Evolutionary conservation across 2,888 invertebrate genomes (phyloP).

Genomic region (Nomada flava): DNA sequence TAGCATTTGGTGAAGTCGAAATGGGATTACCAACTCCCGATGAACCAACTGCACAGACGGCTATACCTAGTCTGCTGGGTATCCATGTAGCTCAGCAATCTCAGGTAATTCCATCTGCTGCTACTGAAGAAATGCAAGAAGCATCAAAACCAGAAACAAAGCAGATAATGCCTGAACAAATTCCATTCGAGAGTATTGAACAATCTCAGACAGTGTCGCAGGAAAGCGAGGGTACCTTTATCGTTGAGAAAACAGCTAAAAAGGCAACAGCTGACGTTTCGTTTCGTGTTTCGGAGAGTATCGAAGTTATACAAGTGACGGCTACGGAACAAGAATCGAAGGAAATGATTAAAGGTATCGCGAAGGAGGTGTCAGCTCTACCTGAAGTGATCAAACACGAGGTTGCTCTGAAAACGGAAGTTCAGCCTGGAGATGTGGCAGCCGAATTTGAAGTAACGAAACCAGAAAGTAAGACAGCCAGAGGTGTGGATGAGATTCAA

Average conservation of each 20-base stretch:
- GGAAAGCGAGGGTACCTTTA: conserved; percentile 75
- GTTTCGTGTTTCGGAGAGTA: conserved; percentile 79
- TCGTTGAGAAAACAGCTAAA: conserved; percentile 63
- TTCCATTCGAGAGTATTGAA: conserved; percentile 83
- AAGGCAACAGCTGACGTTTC: conserved; percentile 74
- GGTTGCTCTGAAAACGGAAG: conserved; percentile 83
- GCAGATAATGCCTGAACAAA: conserved; percentile 80
- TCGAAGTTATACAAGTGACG: conserved; percentile 83
- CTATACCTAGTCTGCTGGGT: conserved; percentile 76
- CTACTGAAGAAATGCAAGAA: conserved; percentile 74
- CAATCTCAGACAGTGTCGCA: conserved; percentile 78
- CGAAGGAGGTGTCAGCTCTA: conserved; percentile 84
- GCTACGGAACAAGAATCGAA: conserved; percentile 80
- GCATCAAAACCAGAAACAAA: conserved; percentile 73
- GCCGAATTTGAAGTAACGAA: conserved; percentile 74
- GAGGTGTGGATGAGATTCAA: conserved; percentile 78
- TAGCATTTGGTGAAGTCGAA: conserved; percentile 81
- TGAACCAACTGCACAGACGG: conserved; percentile 76
- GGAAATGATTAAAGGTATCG: conserved; percentile 83
- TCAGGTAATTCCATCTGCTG: conserved; percentile 76
- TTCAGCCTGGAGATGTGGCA: conserved; percentile 74
- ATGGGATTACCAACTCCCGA: conserved; percentile 74
- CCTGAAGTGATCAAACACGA: conserved; percentile 83
- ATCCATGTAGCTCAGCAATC: conserved; percentile 82
- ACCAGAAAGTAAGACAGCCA: conserved; percentile 77